Evolutionary conservation across 2,888 invertebrate genomes (phyloP).

Genomic region (Nephrotoma flavescens): DNA sequence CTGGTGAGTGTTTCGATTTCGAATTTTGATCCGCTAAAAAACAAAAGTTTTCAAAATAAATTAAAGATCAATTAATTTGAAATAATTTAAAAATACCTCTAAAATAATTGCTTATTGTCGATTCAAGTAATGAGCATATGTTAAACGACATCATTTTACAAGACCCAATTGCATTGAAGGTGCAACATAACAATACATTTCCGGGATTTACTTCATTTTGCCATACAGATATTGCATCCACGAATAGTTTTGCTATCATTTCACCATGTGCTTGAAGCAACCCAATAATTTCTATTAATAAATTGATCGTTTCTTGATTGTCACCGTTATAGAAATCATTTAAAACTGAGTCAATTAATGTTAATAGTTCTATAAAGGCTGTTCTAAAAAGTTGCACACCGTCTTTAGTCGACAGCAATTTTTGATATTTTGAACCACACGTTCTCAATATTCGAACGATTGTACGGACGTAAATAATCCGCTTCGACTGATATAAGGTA

Average conservation of each 20-base stretch:
- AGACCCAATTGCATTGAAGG: constrained; percentile 25
- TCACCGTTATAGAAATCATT: constrained; percentile 12
- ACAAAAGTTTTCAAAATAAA: background rate
- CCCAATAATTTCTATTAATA: constrained; percentile 26
- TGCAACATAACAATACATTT: constrained; percentile 22
- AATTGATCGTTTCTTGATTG: constrained; percentile 18
- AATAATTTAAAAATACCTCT: constrained; percentile 10
- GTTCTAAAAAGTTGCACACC: constrained; percentile 21
- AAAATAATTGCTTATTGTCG: constrained; percentile 27
- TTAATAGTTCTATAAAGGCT: constrained; percentile 21
- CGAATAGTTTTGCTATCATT: constrained; percentile 26
- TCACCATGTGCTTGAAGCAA: constrained; percentile 27
- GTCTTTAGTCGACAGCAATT: constrained; percentile 24
- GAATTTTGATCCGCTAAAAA: background rate
- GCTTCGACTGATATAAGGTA: constrained; percentile 19
- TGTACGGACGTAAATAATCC: constrained; percentile 27
- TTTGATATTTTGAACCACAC: constrained; percentile 26
- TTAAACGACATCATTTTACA: constrained; percentile 23
- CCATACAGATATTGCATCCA: constrained; percentile 26
- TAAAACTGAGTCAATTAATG: background rate
- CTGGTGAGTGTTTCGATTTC: constrained; percentile 19
- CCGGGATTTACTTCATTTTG: constrained; percentile 21
- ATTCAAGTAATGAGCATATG: constrained; percentile 24
- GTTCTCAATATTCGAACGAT: constrained; percentile 23
- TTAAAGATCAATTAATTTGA: constrained; percentile 12